Conservation (phyloP, 2,113 vertebrate genomes). For the Ranitomeya variabilis region DNA sequence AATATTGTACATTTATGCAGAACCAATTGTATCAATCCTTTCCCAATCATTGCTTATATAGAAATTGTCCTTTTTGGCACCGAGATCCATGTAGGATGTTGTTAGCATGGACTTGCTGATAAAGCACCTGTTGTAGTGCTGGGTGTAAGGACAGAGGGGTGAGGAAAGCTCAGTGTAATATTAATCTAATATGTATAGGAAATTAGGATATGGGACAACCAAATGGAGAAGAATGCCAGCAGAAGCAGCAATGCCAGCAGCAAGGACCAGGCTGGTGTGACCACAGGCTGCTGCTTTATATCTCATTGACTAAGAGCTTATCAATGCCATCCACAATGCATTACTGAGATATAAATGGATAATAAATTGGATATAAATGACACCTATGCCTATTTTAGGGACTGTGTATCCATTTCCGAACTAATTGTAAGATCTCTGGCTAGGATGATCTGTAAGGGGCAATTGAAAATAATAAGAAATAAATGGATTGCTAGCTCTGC, state of each 20-base stretch:
- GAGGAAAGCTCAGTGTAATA: constrained; percentile 19
- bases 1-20: background rate
- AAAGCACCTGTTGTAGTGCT: constrained; percentile 41
- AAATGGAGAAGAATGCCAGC: constrained; percentile 22
- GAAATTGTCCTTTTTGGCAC: background rate
- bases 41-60: background rate
- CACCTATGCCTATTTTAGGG: too few relatives aligned
- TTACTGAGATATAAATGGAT: too few relatives aligned
- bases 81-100: background rate
- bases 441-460: too few relatives aligned
- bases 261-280: constrained; percentile 1
- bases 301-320: too few relatives aligned
- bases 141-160: background rate
- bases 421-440: too few relatives aligned
- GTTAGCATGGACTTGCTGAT: background rate
- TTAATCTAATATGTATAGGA: constrained; percentile 23
- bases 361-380: too few relatives aligned
- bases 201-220: constrained; percentile 17
- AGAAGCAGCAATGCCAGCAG: constrained; percentile 2
- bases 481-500: too few relatives aligned
- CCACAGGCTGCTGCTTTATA: background rate
- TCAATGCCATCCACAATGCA: too few relatives aligned
- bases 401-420: too few relatives aligned
- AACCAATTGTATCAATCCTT: background rate
- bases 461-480: too few relatives aligned